Conservation (phyloP, 1,140 invertebrate genomes). For the Trachymyrmex cornetzi region DNA sequence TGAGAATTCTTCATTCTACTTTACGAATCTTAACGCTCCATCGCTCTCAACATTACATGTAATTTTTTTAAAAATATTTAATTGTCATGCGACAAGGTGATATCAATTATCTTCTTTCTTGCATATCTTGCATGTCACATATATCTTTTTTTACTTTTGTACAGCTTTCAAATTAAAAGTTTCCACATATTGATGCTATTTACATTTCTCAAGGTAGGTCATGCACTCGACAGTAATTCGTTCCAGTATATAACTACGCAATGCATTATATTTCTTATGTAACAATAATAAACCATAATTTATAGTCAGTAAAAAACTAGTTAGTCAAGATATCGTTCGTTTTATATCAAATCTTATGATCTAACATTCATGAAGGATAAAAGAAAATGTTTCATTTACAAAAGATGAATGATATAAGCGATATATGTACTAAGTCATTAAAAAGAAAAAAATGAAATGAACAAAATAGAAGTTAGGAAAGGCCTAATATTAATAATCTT, state of each 20-base stretch:
- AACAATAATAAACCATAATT: background rate
- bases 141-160: background rate
- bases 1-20: background rate
- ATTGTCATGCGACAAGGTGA: background rate
- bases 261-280: background rate
- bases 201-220: background rate
- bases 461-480: background rate
- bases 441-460: background rate
- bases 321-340: background rate
- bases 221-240: background rate
- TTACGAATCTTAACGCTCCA: background rate
- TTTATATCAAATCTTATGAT: background rate
- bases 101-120: background rate
- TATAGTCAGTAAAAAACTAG: background rate
- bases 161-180: background rate
- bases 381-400: background rate
- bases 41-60: background rate
- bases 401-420: background rate
- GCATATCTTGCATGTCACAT: no score
- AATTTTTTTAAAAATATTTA: background rate
- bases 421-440: background rate
- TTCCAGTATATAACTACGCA: background rate
- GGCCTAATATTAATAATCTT: background rate
- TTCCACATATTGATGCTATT: background rate
- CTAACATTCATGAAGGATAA: background rate